phyloP scores from a whole-genome alignment of 2,888 invertebrate species.

The Meiosimyza platycephala region DNA sequence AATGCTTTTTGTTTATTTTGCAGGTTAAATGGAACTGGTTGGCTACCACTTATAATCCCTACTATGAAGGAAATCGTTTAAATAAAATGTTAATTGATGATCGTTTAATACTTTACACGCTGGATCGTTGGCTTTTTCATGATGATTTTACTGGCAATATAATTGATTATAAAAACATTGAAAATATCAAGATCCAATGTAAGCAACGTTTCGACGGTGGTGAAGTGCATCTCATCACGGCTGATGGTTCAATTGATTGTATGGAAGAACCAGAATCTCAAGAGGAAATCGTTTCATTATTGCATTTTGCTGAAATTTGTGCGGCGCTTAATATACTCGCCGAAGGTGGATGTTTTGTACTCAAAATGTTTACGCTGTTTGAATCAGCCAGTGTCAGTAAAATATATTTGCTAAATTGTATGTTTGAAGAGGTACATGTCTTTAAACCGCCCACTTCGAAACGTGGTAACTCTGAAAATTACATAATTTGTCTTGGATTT shows the following conservation, averaged over 20 bases:
- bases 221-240: conserved; percentile 81
- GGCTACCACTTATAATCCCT: conserved; percentile 89
- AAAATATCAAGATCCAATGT: conserved; percentile 71
- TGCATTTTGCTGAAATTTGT: conserved; percentile 87
- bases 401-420: conserved; percentile 81
- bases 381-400: conserved; percentile 84
- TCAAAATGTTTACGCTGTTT: conserved; percentile 92
- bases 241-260: conserved; percentile 95
- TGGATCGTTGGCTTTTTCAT: conserved; percentile 88
- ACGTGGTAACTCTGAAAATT: conserved; percentile 94
- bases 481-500: conserved; percentile 77
- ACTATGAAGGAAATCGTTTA: conserved; percentile 86
- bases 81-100: conserved; percentile 79
- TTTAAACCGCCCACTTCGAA: conserved; percentile 94
- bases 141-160: conserved; percentile 88
- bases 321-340: conserved; percentile 79
- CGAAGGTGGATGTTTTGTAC: conserved; percentile 79
- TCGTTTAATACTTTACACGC: conserved; percentile 81
- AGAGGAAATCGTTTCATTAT: conserved; percentile 79
- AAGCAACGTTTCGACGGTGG: conserved; percentile 64
- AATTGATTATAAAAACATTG: conserved; percentile 76
- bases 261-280: conserved; percentile 87
- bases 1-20: conserved; percentile 32
- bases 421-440: conserved; percentile 79
- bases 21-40: conserved; percentile 82